Base-by-base conservation (phyloP, 2,888 invertebrate species). In the Papilio elwesi region DNA sequence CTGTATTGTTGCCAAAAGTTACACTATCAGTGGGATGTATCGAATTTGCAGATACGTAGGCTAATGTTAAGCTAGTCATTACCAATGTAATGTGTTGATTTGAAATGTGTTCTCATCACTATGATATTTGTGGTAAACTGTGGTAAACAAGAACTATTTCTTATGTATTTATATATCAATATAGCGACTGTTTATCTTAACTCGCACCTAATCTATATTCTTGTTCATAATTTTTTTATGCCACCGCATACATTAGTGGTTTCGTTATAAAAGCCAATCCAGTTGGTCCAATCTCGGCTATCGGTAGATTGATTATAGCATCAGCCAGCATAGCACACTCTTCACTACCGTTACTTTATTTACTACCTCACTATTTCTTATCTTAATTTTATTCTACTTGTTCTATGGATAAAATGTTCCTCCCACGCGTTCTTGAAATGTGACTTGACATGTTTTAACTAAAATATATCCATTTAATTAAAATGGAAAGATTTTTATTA, bases 291-390 rank as follows among this genome's bases (percentile, higher is more conserved):
- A 72, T 72, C 68, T 68, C 62, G 51, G 48, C 36, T 36, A 72
- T 68, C 68, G 15, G 63, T 68, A 68, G 72, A 72, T 72, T 68
- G 63, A 72, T 63, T 63, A 62, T 71, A 71, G 15, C 62, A 62
- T 52, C 51, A 59, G 16, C 47, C 15, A 15, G 57, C 66, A 43
- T 66, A 47, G 62, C 38, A 13, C 36, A 9, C 66, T 70, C 13
- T 13, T 64, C 26, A 62, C 52, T 62, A 16, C 57, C 62, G 71
- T 66, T 66, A 66, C 48, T 59, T 57, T 66, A 15, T 70, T 63
- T 62, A 69, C 10, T 66, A 49, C 49, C 26, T n/a, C n/a, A 48
- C 36, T 64, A 53, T 65, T 66, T 65, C 65, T 65, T 71, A 66
- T 65, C 57, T 48, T 15, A 70, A 62, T 62, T 70, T 38, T 47